These are phyloP conservation scores for Nemotelus nigrinus DNA, from an alignment of 2,888 invertebrate species.

Conservation along the genomic window DNA sequence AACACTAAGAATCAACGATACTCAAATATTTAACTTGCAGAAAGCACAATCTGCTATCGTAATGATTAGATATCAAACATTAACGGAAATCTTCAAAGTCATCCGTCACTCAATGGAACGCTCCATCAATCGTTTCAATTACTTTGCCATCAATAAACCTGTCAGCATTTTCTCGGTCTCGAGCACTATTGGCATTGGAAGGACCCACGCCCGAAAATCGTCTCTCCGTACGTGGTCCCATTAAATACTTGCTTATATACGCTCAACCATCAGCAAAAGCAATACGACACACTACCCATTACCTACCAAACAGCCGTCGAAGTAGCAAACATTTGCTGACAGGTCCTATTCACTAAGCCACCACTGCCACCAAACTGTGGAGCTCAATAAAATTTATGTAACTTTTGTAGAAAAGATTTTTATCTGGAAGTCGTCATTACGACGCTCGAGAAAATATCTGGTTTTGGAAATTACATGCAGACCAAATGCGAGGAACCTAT, in stretches of 20 bases:
- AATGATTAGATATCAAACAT: constrained; percentile 47
- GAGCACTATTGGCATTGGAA: background rate
- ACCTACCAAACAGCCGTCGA: no score
- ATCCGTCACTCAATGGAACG: constrained; percentile 50
- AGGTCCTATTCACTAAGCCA: no score
- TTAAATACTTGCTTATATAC: background rate
- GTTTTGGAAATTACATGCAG: no score
- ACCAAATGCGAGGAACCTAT: no score
- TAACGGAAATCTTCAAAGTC: constrained; percentile 49
- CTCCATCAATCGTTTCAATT: constrained; percentile 51
- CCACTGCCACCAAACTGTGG: no score
- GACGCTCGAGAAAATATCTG: no score
- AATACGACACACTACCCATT: no score
- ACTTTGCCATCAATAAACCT: constrained; percentile 50
- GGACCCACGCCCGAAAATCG: background rate
- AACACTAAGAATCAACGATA: background rate
- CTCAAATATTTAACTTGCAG: constrained; percentile 43
- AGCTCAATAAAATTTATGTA: no score
- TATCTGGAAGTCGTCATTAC: no score
- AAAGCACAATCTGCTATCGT: constrained; percentile 46
- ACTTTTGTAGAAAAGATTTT: no score
- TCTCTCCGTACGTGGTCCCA: constrained; percentile 10
- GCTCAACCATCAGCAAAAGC: no score
- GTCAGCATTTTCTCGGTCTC: constrained; percentile 35
- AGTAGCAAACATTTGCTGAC: no score